Evolutionary conservation across 2,797 vertebrate genomes (phyloP).

Genomic region (Muscicapa comitata): DNA sequence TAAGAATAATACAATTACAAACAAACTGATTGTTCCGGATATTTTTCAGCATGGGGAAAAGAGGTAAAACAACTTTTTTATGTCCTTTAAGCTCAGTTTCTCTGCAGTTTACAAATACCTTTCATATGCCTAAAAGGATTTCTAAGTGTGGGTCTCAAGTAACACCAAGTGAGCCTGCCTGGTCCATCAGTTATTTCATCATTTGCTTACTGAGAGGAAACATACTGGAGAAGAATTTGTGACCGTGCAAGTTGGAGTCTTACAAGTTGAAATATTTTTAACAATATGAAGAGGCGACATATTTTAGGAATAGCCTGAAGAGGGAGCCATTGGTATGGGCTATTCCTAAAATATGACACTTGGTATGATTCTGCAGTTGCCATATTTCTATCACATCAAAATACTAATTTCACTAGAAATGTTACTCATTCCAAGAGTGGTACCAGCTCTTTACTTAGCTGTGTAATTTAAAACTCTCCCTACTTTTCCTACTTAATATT

Average conservation of each 20-base stretch:
- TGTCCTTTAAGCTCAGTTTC: not conserved
- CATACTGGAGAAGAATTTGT: accelerated
- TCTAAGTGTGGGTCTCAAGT: not conserved
- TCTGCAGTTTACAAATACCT: not conserved
- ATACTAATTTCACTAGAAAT: not conserved
- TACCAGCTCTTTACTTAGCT: not conserved
- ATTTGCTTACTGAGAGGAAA: not conserved
- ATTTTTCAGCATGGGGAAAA: not conserved
- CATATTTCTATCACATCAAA: not conserved
- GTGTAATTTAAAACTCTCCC: not conserved
- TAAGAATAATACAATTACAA: not conserved
- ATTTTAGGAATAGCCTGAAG: slow-evolving; percentile 10
- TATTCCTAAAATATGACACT: not conserved
- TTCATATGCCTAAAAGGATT: not conserved
- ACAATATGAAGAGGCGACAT: not conserved
- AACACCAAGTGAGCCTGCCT: not conserved
- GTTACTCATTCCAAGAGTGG: not conserved
- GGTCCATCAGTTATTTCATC: not conserved
- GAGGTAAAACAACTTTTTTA: not conserved
- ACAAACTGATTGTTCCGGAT: not conserved
- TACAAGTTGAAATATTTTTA: not conserved
- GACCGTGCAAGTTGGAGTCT: accelerated
- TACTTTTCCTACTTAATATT: not conserved
- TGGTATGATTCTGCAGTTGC: not conserved
- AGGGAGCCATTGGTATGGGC: slow-evolving; percentile 29